phyloP scores from a whole-genome alignment of 2,113 vertebrate species.

The Takifugu flavidus region DNA sequence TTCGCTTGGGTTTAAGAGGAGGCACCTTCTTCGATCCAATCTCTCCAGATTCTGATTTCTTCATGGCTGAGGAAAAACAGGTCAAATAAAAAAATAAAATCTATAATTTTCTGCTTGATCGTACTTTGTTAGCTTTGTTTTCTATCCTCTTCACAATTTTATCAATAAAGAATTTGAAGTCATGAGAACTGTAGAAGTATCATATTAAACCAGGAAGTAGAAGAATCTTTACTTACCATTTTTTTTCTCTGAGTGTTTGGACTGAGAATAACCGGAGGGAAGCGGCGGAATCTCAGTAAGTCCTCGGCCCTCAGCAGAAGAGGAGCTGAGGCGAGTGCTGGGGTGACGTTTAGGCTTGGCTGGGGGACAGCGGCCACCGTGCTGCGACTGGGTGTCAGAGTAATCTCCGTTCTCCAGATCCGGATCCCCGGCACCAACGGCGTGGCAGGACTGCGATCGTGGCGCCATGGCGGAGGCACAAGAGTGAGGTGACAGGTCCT shows the following conservation, averaged over 20 bases:
- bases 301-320: constrained; percentile 56
- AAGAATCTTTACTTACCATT: constrained; percentile 59
- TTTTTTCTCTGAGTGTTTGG: constrained; percentile 76
- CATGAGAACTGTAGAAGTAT: too few relatives aligned
- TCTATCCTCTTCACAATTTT: neutral
- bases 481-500: constrained; percentile 87
- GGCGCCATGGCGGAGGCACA: constrained; percentile 88
- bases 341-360: constrained; percentile 87
- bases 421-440: constrained; percentile 81
- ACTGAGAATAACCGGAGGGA: constrained; percentile 57
- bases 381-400: constrained; percentile 71
- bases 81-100: constrained; percentile 6
- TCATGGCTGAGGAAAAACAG: constrained; percentile 65
- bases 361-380: constrained; percentile 77
- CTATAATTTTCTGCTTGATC: too few relatives aligned
- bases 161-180: too few relatives aligned
- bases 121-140: too few relatives aligned
- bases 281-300: constrained; percentile 63
- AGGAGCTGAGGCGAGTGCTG: constrained; percentile 87
- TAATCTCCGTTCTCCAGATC: constrained; percentile 80
- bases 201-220: neutral
- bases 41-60: constrained; percentile 81
- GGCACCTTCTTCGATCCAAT: constrained; percentile 81
- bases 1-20: constrained; percentile 85
- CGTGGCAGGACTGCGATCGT: constrained; percentile 89